A percentile compares a stretch with the other conserved stretches of the same genome.
phyloP scores from a whole-genome alignment of 2,113 vertebrate genomes.

The Tylochromis polylepis region DNA sequence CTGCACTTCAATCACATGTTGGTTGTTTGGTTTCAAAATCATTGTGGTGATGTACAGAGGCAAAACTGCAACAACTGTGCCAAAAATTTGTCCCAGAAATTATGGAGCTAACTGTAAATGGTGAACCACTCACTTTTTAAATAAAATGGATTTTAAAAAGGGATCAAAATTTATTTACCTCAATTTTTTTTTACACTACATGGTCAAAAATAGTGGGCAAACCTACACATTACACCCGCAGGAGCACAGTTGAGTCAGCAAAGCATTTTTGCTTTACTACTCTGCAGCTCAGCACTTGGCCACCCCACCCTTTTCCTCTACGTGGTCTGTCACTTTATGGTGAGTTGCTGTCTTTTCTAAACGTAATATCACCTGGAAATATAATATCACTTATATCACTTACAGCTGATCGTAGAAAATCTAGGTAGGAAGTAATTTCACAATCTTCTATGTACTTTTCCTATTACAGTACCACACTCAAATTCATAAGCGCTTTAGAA shows the following conservation, averaged over 20 bases:
- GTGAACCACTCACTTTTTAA: not conserved
- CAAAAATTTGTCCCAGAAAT: not conserved
- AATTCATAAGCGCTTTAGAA: not conserved
- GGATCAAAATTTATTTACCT: not conserved
- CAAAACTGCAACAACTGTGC: not conserved
- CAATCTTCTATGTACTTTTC: not conserved
- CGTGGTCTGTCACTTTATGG: not conserved
- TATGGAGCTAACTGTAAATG: not conserved
- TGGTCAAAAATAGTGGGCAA: not conserved
- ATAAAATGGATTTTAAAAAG: not conserved
- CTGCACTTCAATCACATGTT: not conserved
- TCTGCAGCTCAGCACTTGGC: not conserved
- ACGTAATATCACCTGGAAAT: too few species aligned
- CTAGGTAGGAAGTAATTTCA: rapidly evolving
- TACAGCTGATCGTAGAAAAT: not conserved
- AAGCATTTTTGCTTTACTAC: not conserved
- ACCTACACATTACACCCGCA: not conserved
- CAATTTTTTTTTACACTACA: not conserved
- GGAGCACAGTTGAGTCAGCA: not conserved
- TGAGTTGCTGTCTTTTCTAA: not conserved
- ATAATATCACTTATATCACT: too few species aligned
- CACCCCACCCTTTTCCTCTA: not conserved
- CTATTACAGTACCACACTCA: not conserved
- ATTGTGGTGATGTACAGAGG: not conserved
- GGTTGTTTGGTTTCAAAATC: not conserved